Conservation (phyloP, 2,113 vertebrate species). For the Typhlomys cinereus region DNA sequence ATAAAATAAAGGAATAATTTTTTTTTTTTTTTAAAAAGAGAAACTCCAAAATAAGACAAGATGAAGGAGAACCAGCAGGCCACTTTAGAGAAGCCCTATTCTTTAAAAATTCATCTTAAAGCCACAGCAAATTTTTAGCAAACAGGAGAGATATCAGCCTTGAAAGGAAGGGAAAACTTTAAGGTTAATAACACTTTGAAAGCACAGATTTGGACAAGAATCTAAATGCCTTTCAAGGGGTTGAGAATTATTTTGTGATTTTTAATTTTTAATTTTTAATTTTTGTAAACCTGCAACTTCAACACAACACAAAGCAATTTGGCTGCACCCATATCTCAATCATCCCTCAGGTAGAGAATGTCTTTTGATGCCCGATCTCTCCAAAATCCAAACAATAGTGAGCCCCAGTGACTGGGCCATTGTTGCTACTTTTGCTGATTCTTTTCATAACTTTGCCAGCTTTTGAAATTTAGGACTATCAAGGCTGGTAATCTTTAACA, state of each 20-base stretch:
- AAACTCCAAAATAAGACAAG: no score
- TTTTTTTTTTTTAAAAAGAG: no score
- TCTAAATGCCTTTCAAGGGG: constrained; percentile 62
- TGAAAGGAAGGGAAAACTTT: constrained; percentile 64
- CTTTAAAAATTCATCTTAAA: background rate
- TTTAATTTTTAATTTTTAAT: no score
- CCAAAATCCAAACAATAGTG: constrained; percentile 73
- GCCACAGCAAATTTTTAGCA: constrained; percentile 64
- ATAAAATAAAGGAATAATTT: no score
- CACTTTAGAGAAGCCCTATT: background rate
- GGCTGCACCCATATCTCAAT: constrained; percentile 68
- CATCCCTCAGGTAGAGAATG: constrained; percentile 63
- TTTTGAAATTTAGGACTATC: constrained; percentile 85
- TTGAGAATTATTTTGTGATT: constrained; percentile 65
- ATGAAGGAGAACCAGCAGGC: constrained; percentile 1
- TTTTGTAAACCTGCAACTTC: constrained; percentile 77
- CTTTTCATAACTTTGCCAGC: constrained; percentile 78
- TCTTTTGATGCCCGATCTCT: constrained; percentile 79
- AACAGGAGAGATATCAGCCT: constrained; percentile 63
- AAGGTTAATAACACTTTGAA: constrained; percentile 57
- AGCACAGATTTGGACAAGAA: constrained; percentile 52
- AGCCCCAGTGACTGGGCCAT: constrained; percentile 67
- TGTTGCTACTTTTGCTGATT: constrained; percentile 79
- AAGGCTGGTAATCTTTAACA: constrained; percentile 85
- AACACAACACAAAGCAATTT: constrained; percentile 68